Conservation (phyloP, 1,140 invertebrate genomes). For the Meteorus sp. region DNA sequence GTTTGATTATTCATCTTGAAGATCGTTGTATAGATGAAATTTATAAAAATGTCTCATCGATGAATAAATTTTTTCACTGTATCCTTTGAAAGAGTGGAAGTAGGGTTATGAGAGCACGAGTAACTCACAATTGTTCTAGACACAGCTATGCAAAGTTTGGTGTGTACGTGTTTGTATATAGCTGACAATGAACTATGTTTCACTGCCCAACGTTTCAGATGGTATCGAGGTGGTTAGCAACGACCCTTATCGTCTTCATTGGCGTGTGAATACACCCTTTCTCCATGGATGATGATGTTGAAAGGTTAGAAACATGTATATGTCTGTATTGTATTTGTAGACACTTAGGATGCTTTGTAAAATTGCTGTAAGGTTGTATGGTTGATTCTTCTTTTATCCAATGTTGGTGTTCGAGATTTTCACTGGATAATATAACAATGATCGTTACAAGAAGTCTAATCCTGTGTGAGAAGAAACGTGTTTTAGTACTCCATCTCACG, state of each 20-base stretch:
- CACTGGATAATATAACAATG: too few species aligned
- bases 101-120: background rate
- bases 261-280: conserved; percentile 1
- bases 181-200: conserved; percentile 5
- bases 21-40: too few species aligned
- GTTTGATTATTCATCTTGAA: too few species aligned
- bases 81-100: background rate
- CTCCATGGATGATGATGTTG: background rate
- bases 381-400: too few species aligned
- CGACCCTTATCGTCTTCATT: conserved; percentile 7
- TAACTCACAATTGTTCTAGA: background rate
- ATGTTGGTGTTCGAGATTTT: too few species aligned
- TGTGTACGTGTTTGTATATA: conserved; percentile 2
- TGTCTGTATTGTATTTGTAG: too few species aligned
- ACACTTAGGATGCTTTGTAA: too few species aligned
- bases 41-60: too few species aligned
- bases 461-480: too few species aligned
- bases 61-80: background rate
- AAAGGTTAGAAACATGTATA: background rate
- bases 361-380: too few species aligned
- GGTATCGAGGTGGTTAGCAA: background rate
- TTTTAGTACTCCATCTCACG: too few species aligned
- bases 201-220: conserved; percentile 5
- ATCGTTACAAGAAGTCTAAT: too few species aligned
- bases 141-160: background rate